These are phyloP conservation scores for Cancer borealis DNA, from an alignment of 2,888 invertebrate species.

Conservation along the genomic window DNA sequence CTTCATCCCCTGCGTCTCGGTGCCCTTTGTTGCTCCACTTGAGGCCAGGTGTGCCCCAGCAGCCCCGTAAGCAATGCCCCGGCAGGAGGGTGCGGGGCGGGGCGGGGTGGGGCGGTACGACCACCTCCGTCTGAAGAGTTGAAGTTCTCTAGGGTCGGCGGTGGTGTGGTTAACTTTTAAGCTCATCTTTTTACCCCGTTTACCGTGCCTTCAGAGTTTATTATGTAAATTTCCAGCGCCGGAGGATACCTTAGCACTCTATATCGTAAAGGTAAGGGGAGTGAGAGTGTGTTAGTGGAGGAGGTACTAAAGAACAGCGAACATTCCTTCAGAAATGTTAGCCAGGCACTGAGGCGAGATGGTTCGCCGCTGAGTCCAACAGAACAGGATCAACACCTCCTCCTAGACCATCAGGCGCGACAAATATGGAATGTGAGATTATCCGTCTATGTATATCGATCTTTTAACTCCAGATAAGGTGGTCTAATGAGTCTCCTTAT, in stretches of 20 bases:
- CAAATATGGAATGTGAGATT: conserved; percentile 55
- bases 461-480: conserved; percentile 46
- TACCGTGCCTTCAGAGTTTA: background rate
- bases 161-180: conserved; percentile 63
- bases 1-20: background rate
- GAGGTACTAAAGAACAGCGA: background rate
- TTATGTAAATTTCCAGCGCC: conserved; percentile 55
- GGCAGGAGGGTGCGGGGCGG: background rate
- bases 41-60: background rate
- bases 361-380: background rate
- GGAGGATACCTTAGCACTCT: conserved; percentile 54
- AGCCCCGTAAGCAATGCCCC: background rate
- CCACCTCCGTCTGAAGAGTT: conserved; percentile 46
- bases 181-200: conserved; percentile 51
- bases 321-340: conserved; percentile 26
- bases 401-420: background rate
- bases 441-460: conserved; percentile 26
- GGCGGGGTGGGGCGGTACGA: conserved; percentile 48
- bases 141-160: conserved; percentile 66
- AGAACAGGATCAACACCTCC: background rate
- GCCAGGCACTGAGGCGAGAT: conserved; percentile 52
- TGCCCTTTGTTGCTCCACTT: background rate
- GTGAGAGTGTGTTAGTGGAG: background rate
- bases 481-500: conserved; percentile 41
- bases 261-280: conserved; percentile 54